Percentiles rank a stretch among this genome's conserved stretches.
Conservation (phyloP, 1,140 invertebrate species). For the Saccostrea cuccullata region DNA sequence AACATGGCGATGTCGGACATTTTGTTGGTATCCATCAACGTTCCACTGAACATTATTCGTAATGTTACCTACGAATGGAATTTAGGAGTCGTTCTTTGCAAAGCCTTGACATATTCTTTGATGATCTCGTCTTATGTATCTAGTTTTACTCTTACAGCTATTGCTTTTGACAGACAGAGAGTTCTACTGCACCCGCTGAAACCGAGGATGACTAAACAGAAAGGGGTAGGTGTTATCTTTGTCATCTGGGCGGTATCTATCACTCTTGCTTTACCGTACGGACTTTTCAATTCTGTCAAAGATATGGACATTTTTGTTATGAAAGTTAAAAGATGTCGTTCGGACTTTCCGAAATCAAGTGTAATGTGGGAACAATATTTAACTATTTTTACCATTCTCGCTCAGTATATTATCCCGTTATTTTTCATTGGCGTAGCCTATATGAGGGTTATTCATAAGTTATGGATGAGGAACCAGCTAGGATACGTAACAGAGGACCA, state of each 20-base stretch:
- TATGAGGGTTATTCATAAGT: constrained; percentile 61
- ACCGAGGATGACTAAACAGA: constrained; percentile 73
- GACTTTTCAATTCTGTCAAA: constrained; percentile 74
- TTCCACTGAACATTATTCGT: constrained; percentile 82
- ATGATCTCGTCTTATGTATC: constrained; percentile 80
- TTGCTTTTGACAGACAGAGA: constrained; percentile 80
- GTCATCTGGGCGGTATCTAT: constrained; percentile 79
- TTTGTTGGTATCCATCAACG: constrained; percentile 91
- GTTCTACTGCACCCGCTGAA: constrained; percentile 79
- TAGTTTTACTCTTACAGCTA: constrained; percentile 80
- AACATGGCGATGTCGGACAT: constrained; percentile 96
- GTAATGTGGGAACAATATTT: constrained; percentile 70
- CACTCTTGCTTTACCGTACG: constrained; percentile 79
- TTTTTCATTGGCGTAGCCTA: constrained; percentile 77
- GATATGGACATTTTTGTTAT: constrained; percentile 59
- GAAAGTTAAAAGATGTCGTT: constrained; percentile 72
- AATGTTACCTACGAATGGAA: constrained; percentile 75
- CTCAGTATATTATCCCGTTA: constrained; percentile 80
- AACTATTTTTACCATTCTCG: constrained; percentile 78
- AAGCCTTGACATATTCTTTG: constrained; percentile 79
- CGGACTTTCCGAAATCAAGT: constrained; percentile 68
- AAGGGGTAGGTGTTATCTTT: constrained; percentile 75
- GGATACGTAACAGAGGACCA: constrained; percentile 71
- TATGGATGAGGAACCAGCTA: constrained; percentile 63
- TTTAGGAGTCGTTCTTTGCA: constrained; percentile 78